Evolutionary conservation across 2,113 vertebrate genomes (phyloP).

Genomic region (Lethenteron camtschaticum): DNA sequence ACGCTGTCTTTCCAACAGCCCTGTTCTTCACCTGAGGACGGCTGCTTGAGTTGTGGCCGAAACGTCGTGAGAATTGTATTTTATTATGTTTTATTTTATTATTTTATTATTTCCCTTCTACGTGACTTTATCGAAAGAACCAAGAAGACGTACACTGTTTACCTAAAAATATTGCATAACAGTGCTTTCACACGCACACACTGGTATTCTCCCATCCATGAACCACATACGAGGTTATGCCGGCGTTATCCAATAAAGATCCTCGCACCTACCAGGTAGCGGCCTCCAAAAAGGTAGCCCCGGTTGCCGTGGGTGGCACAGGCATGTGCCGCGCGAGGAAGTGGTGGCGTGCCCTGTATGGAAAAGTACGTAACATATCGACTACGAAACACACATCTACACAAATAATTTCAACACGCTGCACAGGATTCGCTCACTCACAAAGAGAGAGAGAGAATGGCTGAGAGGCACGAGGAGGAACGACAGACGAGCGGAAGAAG

Average conservation of each 20-base stretch:
- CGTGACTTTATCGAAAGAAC: too few species aligned
- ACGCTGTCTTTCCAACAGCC: too few species aligned
- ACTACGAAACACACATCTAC: too few species aligned
- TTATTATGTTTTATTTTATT: rapidly evolving
- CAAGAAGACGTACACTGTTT: not conserved
- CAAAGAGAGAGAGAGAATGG: not conserved
- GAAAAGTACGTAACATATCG: too few species aligned
- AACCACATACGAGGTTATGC: not conserved
- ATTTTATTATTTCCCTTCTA: not conserved
- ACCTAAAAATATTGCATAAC: not conserved
- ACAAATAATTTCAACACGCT: not conserved
- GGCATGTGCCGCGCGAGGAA: constrained; percentile 72
- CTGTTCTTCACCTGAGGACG: too few species aligned
- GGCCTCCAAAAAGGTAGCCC: constrained; percentile 76
- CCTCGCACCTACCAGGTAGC: constrained; percentile 41
- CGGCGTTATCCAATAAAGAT: not conserved
- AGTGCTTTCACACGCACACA: not conserved
- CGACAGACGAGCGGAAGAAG: too few species aligned
- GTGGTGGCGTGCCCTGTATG: constrained; percentile 51
- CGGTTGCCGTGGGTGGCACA: constrained; percentile 62
- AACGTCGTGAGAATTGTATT: too few species aligned
- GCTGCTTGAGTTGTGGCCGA: too few species aligned
- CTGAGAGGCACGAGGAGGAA: too few species aligned
- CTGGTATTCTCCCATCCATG: not conserved
- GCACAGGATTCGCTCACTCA: constrained; percentile 7